These are phyloP conservation scores for Glomeris maerens DNA, from an alignment of 1,140 invertebrate species.

Conservation along the genomic window DNA sequence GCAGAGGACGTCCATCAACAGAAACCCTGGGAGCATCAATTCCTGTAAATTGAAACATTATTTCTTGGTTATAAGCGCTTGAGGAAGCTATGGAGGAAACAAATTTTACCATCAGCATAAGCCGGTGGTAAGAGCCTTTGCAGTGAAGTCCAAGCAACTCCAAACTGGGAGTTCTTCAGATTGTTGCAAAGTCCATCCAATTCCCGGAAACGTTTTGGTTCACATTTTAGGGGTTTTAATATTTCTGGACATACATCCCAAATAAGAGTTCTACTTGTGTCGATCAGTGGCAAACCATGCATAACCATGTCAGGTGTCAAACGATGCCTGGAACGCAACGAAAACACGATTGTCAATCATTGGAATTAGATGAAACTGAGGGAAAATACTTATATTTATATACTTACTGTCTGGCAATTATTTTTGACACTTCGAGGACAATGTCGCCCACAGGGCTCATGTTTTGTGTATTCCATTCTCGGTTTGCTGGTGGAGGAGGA, in stretches of 20 bases:
- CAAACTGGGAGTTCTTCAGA: slow-evolving; percentile 76
- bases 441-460: slow-evolving; percentile 10
- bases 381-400: too few relatives aligned
- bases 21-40: slow-evolving; percentile 62
- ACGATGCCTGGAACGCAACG: slow-evolving; percentile 48
- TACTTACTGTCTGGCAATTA: slow-evolving; percentile 11
- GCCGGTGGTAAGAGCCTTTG: slow-evolving; percentile 30
- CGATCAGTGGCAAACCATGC: slow-evolving; percentile 70
- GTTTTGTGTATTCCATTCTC: slow-evolving; percentile 10
- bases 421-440: slow-evolving; percentile 10
- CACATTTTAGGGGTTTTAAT: slow-evolving; percentile 69
- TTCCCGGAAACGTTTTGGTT: slow-evolving; percentile 56
- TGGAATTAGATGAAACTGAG: not conserved
- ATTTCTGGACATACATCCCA: slow-evolving; percentile 74
- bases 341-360: not conserved
- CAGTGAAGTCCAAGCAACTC: slow-evolving; percentile 62
- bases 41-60: too few relatives aligned
- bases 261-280: slow-evolving; percentile 75
- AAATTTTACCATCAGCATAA: slow-evolving; percentile 33
- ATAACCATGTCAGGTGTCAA: slow-evolving; percentile 71
- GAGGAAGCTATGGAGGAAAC: not conserved
- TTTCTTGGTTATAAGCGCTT: too few relatives aligned
- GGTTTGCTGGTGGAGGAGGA: not conserved
- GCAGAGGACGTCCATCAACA: slow-evolving; percentile 50
- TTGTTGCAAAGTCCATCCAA: slow-evolving; percentile 89